Percentiles rank a stretch among this genome's conserved stretches.
Evolutionary conservation across 2,113 vertebrate genomes (phyloP).

Genomic region (Thryonomys swinderianus): DNA sequence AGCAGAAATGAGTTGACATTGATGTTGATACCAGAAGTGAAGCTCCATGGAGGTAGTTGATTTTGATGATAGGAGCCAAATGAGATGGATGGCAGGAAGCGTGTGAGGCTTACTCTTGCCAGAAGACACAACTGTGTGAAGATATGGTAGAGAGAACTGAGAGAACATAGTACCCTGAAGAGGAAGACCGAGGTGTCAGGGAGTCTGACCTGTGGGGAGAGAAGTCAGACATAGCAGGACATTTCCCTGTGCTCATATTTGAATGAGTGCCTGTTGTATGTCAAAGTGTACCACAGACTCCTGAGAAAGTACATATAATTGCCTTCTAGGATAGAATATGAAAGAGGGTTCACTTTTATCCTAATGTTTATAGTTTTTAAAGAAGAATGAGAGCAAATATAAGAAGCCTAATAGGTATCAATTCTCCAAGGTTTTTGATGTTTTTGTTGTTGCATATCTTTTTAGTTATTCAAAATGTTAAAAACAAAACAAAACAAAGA

Average conservation of each 20-base stretch:
- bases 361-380: not conserved
- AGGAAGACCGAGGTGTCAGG: not conserved
- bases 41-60: not conserved
- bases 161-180: too few relatives aligned
- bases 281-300: too few relatives aligned
- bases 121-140: not conserved
- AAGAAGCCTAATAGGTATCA: not conserved
- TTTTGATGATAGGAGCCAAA: too few relatives aligned
- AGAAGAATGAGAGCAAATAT: not conserved
- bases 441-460: not conserved
- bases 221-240: too few relatives aligned
- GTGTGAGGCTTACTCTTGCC: not conserved
- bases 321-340: not conserved
- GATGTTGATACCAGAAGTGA: not conserved
- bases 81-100: not conserved
- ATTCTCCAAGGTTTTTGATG: not conserved
- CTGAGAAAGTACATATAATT: not conserved
- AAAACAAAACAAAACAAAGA: not conserved
- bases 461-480: not conserved
- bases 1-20: not conserved
- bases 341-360: not conserved
- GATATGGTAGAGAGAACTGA: not conserved
- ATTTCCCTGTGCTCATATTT: not conserved
- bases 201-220: rapidly evolving
- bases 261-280: rapidly evolving